Evolutionary conservation across 2,113 vertebrate genomes (phyloP), one percentile per base, ranked within the genome.

Genomic region (Rhineura floridana): DNA sequence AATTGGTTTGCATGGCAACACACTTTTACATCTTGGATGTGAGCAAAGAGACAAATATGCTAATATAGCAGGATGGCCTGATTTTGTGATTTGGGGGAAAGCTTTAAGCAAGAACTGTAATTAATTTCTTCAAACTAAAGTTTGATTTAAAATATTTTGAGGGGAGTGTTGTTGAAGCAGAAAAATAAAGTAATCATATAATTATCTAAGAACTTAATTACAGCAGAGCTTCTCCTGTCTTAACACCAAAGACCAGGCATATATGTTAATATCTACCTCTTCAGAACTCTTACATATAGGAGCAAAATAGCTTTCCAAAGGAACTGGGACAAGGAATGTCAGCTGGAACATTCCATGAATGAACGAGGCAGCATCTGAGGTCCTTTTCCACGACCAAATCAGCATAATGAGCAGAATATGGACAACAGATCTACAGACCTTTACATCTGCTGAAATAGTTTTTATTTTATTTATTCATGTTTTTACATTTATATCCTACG

Each of bases 191-290:
- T 28, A 90, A 83, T 77, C 50, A 42, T 86, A 62, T 44, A 82
- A 90, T 90, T 86, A 86, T 69, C 70, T 55, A n/a, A 30, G 70
- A 90, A 55, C 44, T 82, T 83, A 83, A 90, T 90, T 86, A 82
- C 36, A 81, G 69, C 76, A 81, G n/a, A 82, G 84, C 73, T 36
- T n/a, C 62, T 81, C 79, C 46, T 63, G 48, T 86, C 44, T 87
- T 70, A 80, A 69, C 25, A 33, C 33, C 48, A 80, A 50, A 39
- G 48, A 55, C 28, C 21, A 48, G 75, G 11, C 81, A 30, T 25
- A 79, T 21, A 69, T 8, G 42, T 11, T 55, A 73, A 44, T 50
- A 70, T 33, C 62, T 77, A 77, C 65, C 13, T 52, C 39, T 67
- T 77, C 78, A 76, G 63, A 70, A 84, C 12, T 4, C 44, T 81